Evolutionary conservation across 2,797 vertebrate genomes (phyloP), one percentile per base, ranked within the genome.

Genomic region (Loriculus beryllinus): DNA sequence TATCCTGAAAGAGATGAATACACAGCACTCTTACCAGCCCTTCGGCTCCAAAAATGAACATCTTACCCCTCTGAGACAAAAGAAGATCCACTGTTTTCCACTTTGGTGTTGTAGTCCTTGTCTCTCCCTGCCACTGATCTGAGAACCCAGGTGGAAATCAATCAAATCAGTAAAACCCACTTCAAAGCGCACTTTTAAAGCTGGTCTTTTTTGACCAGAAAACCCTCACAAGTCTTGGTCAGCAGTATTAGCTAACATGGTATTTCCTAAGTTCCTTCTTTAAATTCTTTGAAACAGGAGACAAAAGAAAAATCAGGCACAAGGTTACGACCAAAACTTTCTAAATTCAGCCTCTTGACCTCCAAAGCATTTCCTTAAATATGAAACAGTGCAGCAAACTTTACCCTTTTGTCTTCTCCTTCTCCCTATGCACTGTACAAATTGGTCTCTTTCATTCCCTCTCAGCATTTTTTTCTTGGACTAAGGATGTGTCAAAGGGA

Each of bases 181-280:
- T 67, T 77, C 31, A 63, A 72, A 56, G 1, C 4, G 12, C 43
- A 31, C 16, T 59, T 76, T 33, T 52, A 48, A 85, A 85, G 15
- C 29, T 77, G 47, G 0, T 25, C 3, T 51, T 75, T 75, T 82
- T 67, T 75, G 14, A 28, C 22, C 2, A 14, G 45, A 47, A 64
- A 17, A 1, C 0, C 0, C 6, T 35, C 33, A 28, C 6, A 37
- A 35, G 13, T 33, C 28, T 45, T 42, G 12, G 29, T 89, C 47
- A 86, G 17, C 25, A 56, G 23, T 47, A 19, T 28, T 57, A 82
- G 25, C 14, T 71, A 74, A 57, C 25, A 26, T 3, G 6, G 16
- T 5, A 2, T 65, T 75, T 77, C 17, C 52, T 17, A 69, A 43
- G 29, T 64, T 63, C 37, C 26, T 49, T 45, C 68, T 81, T 91